Evolutionary conservation across 2,113 vertebrate genomes (phyloP), one percentile per base, ranked within the genome.

Genomic region (Apeltes quadracus): DNA sequence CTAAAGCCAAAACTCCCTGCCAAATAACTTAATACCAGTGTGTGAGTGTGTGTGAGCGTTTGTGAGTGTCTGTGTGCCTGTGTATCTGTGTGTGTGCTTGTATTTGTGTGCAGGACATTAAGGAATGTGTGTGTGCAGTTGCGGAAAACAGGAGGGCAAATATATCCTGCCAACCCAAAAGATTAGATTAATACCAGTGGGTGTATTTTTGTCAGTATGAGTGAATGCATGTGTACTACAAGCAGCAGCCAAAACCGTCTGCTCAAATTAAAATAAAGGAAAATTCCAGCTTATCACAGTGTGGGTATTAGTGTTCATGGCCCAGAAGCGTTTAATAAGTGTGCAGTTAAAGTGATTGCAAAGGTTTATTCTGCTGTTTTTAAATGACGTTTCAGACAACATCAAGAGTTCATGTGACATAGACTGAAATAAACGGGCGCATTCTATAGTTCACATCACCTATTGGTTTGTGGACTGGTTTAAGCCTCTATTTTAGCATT

Each of bases 11-110:
- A 83, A 78, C 3, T 4, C 48, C 29, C 55, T 64, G 83, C 83
- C 85, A 82, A 78, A 70, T 69, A 87, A 85, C 72, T 86, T 75
- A 66, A 69, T 74, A 76, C 34, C 39, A 81, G 70, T 51, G 61
- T 67, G 29, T 77, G 51, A 62, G 44, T 56, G 53, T 58, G 61
- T 81, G 11, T 55, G 50, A 63, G 22, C 72, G 43, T 67, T 55
- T 62, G n/a, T 78, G 51, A 63, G 54, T 78, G 62, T 76, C 51
- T 81, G 61, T 68, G 53, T 61, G 58, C 48, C 57, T 81, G 20
- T 46, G 51, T 68, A 16, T 75, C 36, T 66, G 61, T 61, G n/a
- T 78, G 50, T 67, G 53, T 78, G 62, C 73, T 50, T 81, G 59
- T 83, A 68, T 76, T 44, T 75, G 44, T 59, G n/a, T 84, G 25